phyloP scores from a whole-genome alignment of 2,113 vertebrate genomes.

The Trochalopteron elliotii region DNA sequence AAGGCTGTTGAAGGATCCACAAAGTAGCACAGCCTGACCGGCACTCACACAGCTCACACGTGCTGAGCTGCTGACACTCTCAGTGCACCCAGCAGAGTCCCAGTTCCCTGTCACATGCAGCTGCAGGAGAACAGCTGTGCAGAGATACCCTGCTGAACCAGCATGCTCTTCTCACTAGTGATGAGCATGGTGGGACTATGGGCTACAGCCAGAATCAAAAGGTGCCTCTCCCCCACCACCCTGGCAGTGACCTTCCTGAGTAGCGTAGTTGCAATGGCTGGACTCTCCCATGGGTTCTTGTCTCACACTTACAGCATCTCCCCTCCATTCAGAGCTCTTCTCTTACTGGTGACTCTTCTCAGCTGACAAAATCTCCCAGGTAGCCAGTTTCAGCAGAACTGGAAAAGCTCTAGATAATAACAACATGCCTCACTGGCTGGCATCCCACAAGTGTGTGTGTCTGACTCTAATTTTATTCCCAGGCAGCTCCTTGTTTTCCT shows the following conservation, averaged over 20 bases:
- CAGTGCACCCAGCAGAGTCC: fast-evolving
- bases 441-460: neutral
- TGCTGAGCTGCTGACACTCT: neutral
- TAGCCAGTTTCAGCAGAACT: neutral
- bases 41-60: neutral
- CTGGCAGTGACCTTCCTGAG: neutral
- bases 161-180: neutral
- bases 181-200: neutral
- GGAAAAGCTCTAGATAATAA: neutral
- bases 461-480: neutral
- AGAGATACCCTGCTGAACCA: neutral
- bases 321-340: neutral
- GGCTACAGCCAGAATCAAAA: neutral
- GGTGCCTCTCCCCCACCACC: neutral
- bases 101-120: neutral
- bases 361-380: neutral
- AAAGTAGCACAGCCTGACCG: neutral
- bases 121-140: neutral
- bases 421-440: neutral
- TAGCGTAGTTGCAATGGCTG: neutral
- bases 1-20: neutral
- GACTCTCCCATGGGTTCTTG: fast-evolving
- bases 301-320: fast-evolving
- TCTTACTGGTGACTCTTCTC: neutral
- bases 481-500: neutral